Evolutionary conservation across 1,140 invertebrate species (phyloP), one percentile per base, ranked within the genome.

Genomic region (Chlorops oryzae): DNA sequence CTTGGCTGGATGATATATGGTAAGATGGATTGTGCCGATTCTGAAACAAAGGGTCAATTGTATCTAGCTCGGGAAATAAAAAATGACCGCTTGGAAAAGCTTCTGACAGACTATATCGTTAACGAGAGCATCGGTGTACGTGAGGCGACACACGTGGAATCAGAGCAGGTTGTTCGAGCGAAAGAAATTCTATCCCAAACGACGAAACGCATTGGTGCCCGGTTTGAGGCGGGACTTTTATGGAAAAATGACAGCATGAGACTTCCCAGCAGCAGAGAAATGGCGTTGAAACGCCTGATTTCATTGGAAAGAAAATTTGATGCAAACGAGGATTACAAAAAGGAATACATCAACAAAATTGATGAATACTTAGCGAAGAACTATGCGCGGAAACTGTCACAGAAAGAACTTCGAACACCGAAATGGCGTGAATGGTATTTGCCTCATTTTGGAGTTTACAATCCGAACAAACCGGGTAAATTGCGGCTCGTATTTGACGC

Each of bases 401-500:
- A n/a, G 6, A 22, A 18, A 13, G 43, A 21, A 20, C 3, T 39
- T 5, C 17, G 20, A 4, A 27, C n/a, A 6, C 28, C 2, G 12
- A 32, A 13, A 3, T 46, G 23, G 15, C 35, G 45, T n/a, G 23
- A 22, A 34, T 69, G 61, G 63, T 66, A 65, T 45, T 39, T 67
- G 6, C 59, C 63, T 13, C 63, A 68, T 23, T 66, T 66, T 34
- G 55, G 40, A 0, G 62, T 62, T 1, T 15, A 23, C 2, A 59
- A 65, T 25, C 37, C 52, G 7, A 58, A 54, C 28, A 65, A 63
- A 51, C 53, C 59, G 5, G 43, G 48, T 2, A 63, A 65, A 40
- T 9, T 62, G 5, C 18, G 63, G 3, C 5, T 66, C 13, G 61
- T 64, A 1, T 57, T 58, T 40, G 61, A 65, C 47, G 58, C 51